A percentile compares a stretch with the other conserved stretches of the same genome.
Conservation (phyloP, 2,888 invertebrate species). For the Plagodis pulveraria region DNA sequence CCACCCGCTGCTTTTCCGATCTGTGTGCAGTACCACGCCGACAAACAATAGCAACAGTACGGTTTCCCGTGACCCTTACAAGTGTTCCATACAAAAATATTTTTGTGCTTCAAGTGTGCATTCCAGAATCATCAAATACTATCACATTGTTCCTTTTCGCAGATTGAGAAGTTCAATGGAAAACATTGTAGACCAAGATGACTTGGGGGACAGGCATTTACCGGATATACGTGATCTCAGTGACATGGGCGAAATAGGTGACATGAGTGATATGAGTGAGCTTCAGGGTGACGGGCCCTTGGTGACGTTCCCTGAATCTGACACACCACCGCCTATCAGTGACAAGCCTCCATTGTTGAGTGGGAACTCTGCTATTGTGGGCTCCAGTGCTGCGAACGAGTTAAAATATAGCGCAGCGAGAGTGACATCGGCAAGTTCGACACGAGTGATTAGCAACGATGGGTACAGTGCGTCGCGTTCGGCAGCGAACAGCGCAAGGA, state of each 20-base stretch:
- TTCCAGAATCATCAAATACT: constrained; percentile 7
- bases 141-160: constrained; percentile 42
- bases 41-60: constrained; percentile 79
- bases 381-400: constrained; percentile 85
- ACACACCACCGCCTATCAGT: constrained; percentile 87
- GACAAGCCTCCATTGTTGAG: constrained; percentile 76
- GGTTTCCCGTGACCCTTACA: constrained; percentile 54
- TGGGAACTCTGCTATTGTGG: constrained; percentile 70
- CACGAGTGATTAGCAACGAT: constrained; percentile 88
- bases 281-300: constrained; percentile 86
- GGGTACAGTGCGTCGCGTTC: constrained; percentile 90
- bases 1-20: constrained; percentile 70
- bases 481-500: constrained; percentile 76
- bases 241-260: constrained; percentile 78
- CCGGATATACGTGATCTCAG: constrained; percentile 78
- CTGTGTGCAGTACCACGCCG: constrained; percentile 78
- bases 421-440: constrained; percentile 89
- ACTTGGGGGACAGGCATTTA: constrained; percentile 72
- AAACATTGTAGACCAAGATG: constrained; percentile 89
- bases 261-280: constrained; percentile 80
- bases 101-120: constrained; percentile 20
- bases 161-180: constrained; percentile 91
- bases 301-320: constrained; percentile 93
- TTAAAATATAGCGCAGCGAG: constrained; percentile 94
- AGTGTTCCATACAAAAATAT: constrained; percentile 37